phyloP scores from a whole-genome alignment of 1,140 invertebrate genomes.

The Maniola jurtina region DNA sequence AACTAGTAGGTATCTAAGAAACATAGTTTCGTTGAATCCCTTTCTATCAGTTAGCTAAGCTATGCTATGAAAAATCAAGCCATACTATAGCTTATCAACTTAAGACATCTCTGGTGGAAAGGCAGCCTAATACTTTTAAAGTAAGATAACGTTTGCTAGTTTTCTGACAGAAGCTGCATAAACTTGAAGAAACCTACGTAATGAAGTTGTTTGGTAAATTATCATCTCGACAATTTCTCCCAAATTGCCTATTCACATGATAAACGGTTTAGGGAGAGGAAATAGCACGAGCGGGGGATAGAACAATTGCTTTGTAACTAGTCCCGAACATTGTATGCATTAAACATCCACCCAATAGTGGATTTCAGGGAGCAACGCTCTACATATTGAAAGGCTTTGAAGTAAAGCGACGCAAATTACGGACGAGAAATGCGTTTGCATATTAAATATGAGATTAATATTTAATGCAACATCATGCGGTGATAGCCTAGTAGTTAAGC shows the following conservation, averaged over 20 bases:
- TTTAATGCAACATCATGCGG: not conserved
- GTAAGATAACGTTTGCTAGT: not conserved
- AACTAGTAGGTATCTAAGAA: no score
- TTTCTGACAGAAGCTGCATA: not conserved
- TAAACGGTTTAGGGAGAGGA: constrained; percentile 14
- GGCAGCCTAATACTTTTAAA: no score
- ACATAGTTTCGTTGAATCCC: no score
- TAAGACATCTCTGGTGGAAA: no score
- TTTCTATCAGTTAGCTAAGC: no score
- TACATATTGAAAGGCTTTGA: constrained; percentile 18
- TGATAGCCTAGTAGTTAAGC: no score
- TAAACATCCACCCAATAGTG: constrained; percentile 25
- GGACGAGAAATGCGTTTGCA: not conserved
- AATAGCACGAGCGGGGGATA: constrained; percentile 20
- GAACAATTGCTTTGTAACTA: constrained; percentile 36
- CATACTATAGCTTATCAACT: no score
- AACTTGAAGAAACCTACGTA: not conserved
- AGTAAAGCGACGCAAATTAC: constrained; percentile 4
- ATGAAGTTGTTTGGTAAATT: constrained; percentile 8
- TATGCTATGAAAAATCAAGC: no score
- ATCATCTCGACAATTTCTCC: constrained; percentile 4
- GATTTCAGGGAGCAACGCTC: constrained; percentile 13
- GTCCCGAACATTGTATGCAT: constrained; percentile 17
- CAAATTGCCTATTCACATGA: constrained; percentile 16
- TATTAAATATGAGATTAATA: not conserved